Conservation (phyloP, 2,113 vertebrate genomes). For the Cynocephalus volans region DNA sequence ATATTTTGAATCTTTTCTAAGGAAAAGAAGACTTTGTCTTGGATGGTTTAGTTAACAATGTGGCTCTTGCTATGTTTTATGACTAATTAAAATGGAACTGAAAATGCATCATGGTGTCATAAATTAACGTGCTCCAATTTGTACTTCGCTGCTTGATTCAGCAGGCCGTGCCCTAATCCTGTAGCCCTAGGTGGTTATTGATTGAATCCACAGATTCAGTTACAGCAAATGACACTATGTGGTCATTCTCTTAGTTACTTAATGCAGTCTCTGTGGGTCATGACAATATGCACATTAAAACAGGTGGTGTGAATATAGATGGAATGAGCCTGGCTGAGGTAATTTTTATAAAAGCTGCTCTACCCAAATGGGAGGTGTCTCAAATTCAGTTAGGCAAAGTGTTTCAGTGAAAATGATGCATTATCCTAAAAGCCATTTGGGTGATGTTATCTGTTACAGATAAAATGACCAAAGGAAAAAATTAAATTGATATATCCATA, state of each 20-base stretch:
- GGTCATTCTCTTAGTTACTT: slow-evolving; percentile 83
- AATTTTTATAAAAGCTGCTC: slow-evolving; percentile 84
- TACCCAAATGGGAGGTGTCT: background rate
- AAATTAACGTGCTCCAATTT: slow-evolving; percentile 62
- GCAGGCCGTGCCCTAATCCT: slow-evolving; percentile 41
- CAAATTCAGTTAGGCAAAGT: slow-evolving; percentile 71
- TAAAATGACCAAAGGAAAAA: slow-evolving; percentile 50
- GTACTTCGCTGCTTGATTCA: background rate
- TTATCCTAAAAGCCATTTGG: slow-evolving; percentile 75
- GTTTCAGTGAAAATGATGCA: slow-evolving; percentile 78
- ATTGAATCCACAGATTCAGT: slow-evolving; percentile 76
- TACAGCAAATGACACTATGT: slow-evolving; percentile 79
- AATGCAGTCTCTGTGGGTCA: slow-evolving; percentile 80
- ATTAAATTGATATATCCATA: slow-evolving; percentile 33
- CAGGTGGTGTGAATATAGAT: slow-evolving; percentile 70
- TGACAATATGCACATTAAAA: slow-evolving; percentile 82
- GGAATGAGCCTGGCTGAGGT: slow-evolving; percentile 66
- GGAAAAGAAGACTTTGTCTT: slow-evolving; percentile 73
- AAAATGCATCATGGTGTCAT: slow-evolving; percentile 51
- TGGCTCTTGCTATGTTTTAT: slow-evolving; percentile 56
- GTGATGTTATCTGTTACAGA: slow-evolving; percentile 55
- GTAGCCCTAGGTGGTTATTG: slow-evolving; percentile 66
- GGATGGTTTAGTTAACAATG: slow-evolving; percentile 55
- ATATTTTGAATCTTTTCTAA: slow-evolving; percentile 72
- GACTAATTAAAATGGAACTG: slow-evolving; percentile 66